Base-by-base conservation (phyloP, 2,888 invertebrate species). In the Campoletis raptor region DNA sequence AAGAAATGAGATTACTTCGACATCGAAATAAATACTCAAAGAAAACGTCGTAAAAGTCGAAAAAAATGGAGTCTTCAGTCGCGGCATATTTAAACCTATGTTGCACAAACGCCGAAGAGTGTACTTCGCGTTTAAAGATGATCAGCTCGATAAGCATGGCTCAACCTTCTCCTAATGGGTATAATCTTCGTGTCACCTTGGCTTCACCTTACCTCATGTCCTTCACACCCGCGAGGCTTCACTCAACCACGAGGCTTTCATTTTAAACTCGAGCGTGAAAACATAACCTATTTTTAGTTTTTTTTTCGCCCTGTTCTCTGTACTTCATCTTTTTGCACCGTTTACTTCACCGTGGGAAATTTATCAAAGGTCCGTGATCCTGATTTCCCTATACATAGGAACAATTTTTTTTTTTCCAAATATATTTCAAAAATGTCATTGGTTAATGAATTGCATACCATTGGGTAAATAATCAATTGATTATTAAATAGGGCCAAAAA, bases 61-160 rank as follows among this genome's bases (percentile, higher is more conserved):
- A 6, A 12, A 61, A 61, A 61, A 30, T 61, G 30, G 61, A 5
- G 9, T 30, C 30, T 61, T 10, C 7, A 61, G 30, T 61, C 30
- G 61, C 6, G 24, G 30, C 30, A 61, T 61, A 61, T 61, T 61
- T 15, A 61, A 61, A 61, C 15, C 30, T 30, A 61, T 61, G 61
- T 30, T 61, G 30, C 30, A 61, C 61, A 61, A 61, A 61, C 15
- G 61, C 30, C 61, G 15, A 30, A 30, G 61, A 61, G 61, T 61
- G 57, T 61, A 61, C 74, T 67, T 69, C 73, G 45, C 24, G 52
- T 42, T 30, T 40, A 4, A 30, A 61, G 54, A 77, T 64, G 66
- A 48, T 77, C 77, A 37, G 48, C 77, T 77, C 77, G 77, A 77
- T 77, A 66, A 77, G 64, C 66, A 77, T 77, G 66, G 64, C 64